These are phyloP conservation scores for Phalloptychus januarius DNA, from an alignment of 2,797 vertebrate species.

Conservation along the genomic window DNA sequence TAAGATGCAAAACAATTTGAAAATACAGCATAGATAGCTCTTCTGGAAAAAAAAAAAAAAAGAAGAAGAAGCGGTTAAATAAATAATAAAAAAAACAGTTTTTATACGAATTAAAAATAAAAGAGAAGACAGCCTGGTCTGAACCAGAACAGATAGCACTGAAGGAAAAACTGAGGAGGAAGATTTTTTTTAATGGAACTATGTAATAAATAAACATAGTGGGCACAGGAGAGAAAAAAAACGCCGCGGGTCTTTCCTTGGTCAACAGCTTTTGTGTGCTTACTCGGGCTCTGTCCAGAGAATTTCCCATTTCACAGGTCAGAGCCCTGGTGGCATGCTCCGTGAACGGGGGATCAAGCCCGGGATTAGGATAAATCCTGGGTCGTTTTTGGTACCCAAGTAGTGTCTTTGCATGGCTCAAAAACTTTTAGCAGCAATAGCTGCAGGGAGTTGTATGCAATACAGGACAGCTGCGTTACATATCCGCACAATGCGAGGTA, in stretches of 20 bases:
- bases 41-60: neutral
- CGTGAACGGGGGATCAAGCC: constrained; percentile 73
- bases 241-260: constrained; percentile 18
- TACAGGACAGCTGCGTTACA: neutral
- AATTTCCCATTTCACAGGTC: constrained; percentile 81
- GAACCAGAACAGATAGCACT: constrained; percentile 18
- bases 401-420: constrained; percentile 52
- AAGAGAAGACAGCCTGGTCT: neutral
- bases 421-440: constrained; percentile 35
- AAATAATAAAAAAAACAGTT: neutral
- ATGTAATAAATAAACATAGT: neutral
- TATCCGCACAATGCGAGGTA: neutral
- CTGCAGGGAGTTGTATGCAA: neutral
- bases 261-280: constrained; percentile 58
- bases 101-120: neutral
- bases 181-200: constrained; percentile 4
- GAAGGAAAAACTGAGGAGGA: constrained; percentile 9
- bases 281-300: constrained; percentile 65
- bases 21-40: neutral
- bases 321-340: constrained; percentile 74
- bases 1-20: neutral
- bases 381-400: constrained; percentile 54
- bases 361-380: constrained; percentile 79
- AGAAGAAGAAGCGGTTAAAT: neutral
- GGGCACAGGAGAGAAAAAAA: neutral